Base-by-base conservation (phyloP, 2,113 vertebrate species). In the Maccullochella peelii region DNA sequence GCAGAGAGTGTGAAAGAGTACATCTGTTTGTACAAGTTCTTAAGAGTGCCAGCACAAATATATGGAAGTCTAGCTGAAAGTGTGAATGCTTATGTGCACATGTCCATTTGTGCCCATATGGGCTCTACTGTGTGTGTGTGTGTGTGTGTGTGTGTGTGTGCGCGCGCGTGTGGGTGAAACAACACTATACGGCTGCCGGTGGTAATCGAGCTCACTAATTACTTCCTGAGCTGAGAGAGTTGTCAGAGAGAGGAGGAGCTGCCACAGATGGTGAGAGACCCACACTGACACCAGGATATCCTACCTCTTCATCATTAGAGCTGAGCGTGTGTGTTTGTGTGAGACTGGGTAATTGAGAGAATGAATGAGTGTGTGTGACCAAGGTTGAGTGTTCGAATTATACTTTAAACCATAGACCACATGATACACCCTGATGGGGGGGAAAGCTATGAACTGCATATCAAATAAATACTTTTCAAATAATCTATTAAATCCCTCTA, bases 251-350 rank as follows among this genome's bases (percentile, higher is more conserved):
- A 93, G 93, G 91, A 90, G 93, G 91, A 94, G 90, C 92, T 91
- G 92, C 87, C 89, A 91, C 94, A 94, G 91, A 94, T 94, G 94
- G 94, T 87, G 89, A 86, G 93, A 93, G 93, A 93, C 91, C 89
- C 80, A 86, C 80, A 65, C 73, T 90, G 92, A 94, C 78, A 89
- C 88, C 87, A 92, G 81, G 74, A 90, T 82, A 87, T 86, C 88
- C 88, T 86, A 89, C 85, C 82, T 88, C 88, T 91, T 92, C 89
- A 92, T 94, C 88, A 91, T 90, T 90, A 90, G 86, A 87, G 82
- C 42, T 52, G 78, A 88, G 86, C 68, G 72, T 85, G 87, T 90
- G 86, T 92, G 84, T 91, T 87, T 89, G 77, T 85, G 82, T 49
- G 85, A 85, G 78, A 70, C 75, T 23, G 74, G 69, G 78, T 88